A percentile compares a stretch with the other conserved stretches of the same genome.
Conservation (phyloP, 1,140 invertebrate genomes). For the Heterodera schachtii region DNA sequence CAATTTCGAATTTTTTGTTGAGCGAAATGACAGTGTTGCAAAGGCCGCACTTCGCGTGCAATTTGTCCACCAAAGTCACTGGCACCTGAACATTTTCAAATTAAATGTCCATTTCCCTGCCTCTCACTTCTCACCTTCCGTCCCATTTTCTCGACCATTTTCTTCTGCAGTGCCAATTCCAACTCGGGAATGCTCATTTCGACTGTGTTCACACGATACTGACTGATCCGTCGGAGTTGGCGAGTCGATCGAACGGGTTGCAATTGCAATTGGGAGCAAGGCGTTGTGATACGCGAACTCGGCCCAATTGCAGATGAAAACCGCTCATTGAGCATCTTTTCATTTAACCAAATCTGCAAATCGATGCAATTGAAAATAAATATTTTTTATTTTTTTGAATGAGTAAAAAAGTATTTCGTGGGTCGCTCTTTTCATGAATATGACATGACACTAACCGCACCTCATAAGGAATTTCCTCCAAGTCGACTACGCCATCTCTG, state of each 20-base stretch:
- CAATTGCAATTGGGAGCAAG: neutral
- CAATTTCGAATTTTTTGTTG: slow-evolving; percentile 65
- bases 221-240: slow-evolving; percentile 47
- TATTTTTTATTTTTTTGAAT: slow-evolving; percentile 18
- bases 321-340: slow-evolving; percentile 22
- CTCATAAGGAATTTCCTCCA: slow-evolving; percentile 65
- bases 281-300: neutral
- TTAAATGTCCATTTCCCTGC: neutral
- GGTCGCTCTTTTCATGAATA: too few relatives aligned
- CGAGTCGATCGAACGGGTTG: slow-evolving; percentile 52
- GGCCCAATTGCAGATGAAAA: neutral
- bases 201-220: slow-evolving; percentile 61
- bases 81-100: slow-evolving; percentile 49
- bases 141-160: slow-evolving; percentile 66
- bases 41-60: slow-evolving; percentile 62
- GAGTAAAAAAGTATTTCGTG: too few relatives aligned
- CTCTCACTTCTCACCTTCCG: slow-evolving; percentile 43
- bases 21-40: slow-evolving; percentile 60
- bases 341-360: slow-evolving; percentile 52
- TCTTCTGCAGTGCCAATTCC: slow-evolving; percentile 57
- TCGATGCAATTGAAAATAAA: slow-evolving; percentile 16
- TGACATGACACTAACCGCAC: slow-evolving; percentile 25
- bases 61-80: slow-evolving; percentile 62
- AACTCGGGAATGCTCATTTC: slow-evolving; percentile 57
- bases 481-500: slow-evolving; percentile 43